Conservation (phyloP, 1,140 invertebrate genomes). For the Meteorus sp. region DNA sequence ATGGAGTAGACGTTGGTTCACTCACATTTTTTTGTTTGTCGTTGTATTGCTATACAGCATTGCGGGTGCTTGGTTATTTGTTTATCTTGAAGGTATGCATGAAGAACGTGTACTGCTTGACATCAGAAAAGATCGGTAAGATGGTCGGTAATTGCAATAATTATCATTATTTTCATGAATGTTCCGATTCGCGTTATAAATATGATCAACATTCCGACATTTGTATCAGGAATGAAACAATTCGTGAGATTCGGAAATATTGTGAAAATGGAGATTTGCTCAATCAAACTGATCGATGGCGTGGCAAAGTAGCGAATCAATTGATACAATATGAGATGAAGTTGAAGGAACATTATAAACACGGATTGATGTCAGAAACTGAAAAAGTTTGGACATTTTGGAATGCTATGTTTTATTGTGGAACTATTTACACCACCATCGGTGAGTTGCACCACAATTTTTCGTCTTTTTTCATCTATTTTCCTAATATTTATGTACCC, state of each 20-base stretch:
- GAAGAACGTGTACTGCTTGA: conserved; percentile 61
- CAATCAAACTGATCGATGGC: conserved; percentile 52
- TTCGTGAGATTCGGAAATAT: conserved; percentile 43
- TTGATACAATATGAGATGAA: conserved; percentile 62
- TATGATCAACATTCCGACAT: background rate
- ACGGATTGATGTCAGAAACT: conserved; percentile 50
- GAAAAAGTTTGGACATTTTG: conserved; percentile 81
- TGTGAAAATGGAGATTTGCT: conserved; percentile 42
- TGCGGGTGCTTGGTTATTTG: conserved; percentile 76
- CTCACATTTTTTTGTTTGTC: conserved; percentile 80
- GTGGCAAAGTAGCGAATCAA: conserved; percentile 52
- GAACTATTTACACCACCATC: conserved; percentile 93
- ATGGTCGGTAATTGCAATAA: no score
- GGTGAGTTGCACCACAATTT: conserved; percentile 64
- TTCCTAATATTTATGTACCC: no score
- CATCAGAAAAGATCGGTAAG: conserved; percentile 57
- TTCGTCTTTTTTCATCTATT: background rate
- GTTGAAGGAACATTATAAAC: conserved; percentile 62
- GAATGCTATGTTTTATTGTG: conserved; percentile 89
- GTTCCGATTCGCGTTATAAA: background rate
- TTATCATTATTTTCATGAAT: no score
- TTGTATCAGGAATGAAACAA: conserved; percentile 44
- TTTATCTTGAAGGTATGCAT: conserved; percentile 69
- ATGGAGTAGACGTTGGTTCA: conserved; percentile 83
- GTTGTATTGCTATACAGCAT: conserved; percentile 77